These are phyloP conservation scores for Nothoprocta pentlandii DNA, from an alignment of 2,113 vertebrate genomes.

Conservation along the genomic window DNA sequence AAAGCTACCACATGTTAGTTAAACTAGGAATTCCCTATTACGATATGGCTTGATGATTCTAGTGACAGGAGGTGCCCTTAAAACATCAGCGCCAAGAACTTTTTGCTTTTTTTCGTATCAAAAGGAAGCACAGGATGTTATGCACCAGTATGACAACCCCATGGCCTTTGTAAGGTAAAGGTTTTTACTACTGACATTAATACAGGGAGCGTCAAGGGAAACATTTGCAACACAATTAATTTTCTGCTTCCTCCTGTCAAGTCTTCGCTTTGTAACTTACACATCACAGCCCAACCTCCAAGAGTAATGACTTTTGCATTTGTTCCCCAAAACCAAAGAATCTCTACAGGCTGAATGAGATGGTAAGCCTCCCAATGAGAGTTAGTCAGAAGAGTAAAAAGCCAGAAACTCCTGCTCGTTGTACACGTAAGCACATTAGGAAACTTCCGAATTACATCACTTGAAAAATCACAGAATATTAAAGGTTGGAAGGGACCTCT, in stretches of 20 bases:
- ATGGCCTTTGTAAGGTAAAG: not conserved
- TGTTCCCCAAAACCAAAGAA: not conserved
- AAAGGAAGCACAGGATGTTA: no score
- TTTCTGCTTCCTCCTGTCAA: not conserved
- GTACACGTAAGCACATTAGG: rapidly evolving
- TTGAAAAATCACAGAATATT: no score
- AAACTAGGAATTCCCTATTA: no score
- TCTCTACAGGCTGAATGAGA: not conserved
- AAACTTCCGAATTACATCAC: not conserved
- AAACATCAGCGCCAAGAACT: no score
- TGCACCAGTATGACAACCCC: not conserved
- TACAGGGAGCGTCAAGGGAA: not conserved
- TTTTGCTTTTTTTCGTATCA: no score
- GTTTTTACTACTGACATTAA: not conserved
- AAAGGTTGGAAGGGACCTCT: no score
- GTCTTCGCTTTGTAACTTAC: not conserved
- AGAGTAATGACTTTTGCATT: not conserved
- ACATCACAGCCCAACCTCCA: not conserved
- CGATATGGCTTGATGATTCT: no score
- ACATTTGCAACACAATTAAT: not conserved
- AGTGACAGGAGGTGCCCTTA: no score
- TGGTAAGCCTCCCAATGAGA: not conserved
- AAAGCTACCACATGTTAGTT: not conserved
- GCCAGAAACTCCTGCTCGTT: not conserved
- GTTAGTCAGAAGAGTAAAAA: not conserved